Evolutionary conservation across 2,113 vertebrate species (phyloP).

Genomic region (Paratilapia polleni): DNA sequence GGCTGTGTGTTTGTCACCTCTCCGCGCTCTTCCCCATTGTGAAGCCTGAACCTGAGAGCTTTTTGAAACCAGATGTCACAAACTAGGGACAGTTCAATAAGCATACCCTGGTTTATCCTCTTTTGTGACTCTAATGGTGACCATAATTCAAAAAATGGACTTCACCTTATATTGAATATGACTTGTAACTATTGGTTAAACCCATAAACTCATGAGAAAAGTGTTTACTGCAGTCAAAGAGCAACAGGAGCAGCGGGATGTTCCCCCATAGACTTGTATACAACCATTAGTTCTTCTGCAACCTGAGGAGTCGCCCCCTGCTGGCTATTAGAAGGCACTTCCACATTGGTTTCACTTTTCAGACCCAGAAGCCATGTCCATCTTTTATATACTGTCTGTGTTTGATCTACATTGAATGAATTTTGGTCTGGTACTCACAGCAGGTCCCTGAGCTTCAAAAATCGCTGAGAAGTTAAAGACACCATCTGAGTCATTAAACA

Average conservation of each 20-base stretch:
- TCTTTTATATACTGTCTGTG: neutral
- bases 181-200: too few relatives aligned
- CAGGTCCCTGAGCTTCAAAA: conserved; percentile 75
- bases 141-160: too few relatives aligned
- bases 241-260: fast-evolving
- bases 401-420: neutral
- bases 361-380: neutral
- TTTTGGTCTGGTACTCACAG: conserved; percentile 50
- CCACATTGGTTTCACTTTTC: neutral
- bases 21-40: too few relatives aligned
- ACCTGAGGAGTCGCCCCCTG: neutral
- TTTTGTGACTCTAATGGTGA: too few relatives aligned
- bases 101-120: too few relatives aligned
- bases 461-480: conserved; percentile 84
- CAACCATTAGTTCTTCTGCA: neutral
- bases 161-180: too few relatives aligned
- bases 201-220: too few relatives aligned
- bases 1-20: too few relatives aligned
- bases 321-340: neutral
- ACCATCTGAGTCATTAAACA: conserved; percentile 86
- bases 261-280: neutral
- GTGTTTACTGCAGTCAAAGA: neutral
- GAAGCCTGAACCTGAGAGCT: too few relatives aligned
- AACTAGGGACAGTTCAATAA: too few relatives aligned
- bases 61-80: too few relatives aligned